Conservation (phyloP, 2,797 vertebrate species). For the Morelia viridis region DNA sequence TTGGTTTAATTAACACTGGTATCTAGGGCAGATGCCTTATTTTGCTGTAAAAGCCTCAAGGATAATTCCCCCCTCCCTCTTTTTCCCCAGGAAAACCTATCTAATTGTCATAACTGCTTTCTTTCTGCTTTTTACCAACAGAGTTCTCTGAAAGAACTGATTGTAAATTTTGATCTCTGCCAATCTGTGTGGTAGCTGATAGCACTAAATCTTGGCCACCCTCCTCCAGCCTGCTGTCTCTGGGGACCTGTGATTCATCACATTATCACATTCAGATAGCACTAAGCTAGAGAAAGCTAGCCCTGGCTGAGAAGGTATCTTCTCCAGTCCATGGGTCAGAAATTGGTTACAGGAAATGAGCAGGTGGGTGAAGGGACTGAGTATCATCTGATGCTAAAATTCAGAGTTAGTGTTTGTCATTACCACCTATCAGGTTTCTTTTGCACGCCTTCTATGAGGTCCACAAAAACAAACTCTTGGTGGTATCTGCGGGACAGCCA, state of each 20-base stretch:
- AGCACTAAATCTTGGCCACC: background rate
- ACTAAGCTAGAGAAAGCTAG: background rate
- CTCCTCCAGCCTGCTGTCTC: background rate
- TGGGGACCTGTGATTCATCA: background rate
- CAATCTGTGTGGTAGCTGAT: background rate
- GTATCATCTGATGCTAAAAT: background rate
- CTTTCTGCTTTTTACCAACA: background rate
- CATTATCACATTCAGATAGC: background rate
- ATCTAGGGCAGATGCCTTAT: constrained; percentile 35
- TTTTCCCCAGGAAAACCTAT: background rate
- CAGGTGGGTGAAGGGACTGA: background rate
- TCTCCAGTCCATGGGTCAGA: background rate
- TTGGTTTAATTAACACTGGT: constrained; percentile 39
- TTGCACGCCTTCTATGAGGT: background rate
- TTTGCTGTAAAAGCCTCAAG: constrained; percentile 21
- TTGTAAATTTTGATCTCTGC: background rate
- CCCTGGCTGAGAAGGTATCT: background rate
- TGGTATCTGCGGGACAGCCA: no score
- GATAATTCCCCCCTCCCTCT: background rate
- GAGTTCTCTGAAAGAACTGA: background rate
- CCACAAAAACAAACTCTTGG: no score
- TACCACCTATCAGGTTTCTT: background rate
- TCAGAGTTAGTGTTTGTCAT: background rate
- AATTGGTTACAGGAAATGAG: background rate
- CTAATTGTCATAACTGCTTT: constrained; percentile 11